Conservation (phyloP, 2,888 invertebrate genomes). For the Leptogaster cylindrica region DNA sequence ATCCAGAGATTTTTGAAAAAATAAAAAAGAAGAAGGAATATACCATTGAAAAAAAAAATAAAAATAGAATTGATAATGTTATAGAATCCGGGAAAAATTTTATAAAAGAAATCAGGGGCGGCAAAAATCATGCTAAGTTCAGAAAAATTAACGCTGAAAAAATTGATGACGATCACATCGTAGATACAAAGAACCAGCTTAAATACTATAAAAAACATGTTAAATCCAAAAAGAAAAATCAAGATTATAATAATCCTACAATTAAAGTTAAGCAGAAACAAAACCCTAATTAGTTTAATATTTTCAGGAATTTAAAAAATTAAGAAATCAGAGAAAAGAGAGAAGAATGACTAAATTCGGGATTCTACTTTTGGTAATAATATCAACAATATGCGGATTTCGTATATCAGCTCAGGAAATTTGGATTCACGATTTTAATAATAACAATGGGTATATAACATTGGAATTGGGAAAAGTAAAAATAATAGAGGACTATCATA, state of each 20-base stretch:
- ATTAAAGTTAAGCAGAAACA: background rate
- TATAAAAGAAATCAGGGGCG: conserved; percentile 32
- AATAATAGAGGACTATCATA: background rate
- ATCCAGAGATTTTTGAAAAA: background rate
- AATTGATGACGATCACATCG: conserved; percentile 18
- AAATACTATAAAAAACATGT: conserved; percentile 23
- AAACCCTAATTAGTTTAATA: background rate
- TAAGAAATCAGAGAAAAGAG: no score
- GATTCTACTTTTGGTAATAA: no score
- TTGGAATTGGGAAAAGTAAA: background rate
- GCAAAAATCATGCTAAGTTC: conserved; percentile 29
- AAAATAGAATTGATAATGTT: background rate
- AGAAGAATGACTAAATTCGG: no score
- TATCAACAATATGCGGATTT: no score
- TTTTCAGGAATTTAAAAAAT: no score
- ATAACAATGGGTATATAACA: background rate
- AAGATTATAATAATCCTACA: conserved; percentile 13
- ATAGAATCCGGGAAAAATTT: conserved; percentile 27
- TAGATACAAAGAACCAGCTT: background rate
- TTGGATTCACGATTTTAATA: background rate
- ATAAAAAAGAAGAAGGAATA: conserved; percentile 10
- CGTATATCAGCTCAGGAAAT: background rate
- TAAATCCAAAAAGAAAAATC: conserved; percentile 9
- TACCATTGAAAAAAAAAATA: background rate
- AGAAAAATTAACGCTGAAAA: conserved; percentile 18